A percentile compares a stretch with the other conserved stretches of the same genome.
phyloP scores from a whole-genome alignment of 2,113 vertebrate species.

The Pterocles gutturalis region DNA sequence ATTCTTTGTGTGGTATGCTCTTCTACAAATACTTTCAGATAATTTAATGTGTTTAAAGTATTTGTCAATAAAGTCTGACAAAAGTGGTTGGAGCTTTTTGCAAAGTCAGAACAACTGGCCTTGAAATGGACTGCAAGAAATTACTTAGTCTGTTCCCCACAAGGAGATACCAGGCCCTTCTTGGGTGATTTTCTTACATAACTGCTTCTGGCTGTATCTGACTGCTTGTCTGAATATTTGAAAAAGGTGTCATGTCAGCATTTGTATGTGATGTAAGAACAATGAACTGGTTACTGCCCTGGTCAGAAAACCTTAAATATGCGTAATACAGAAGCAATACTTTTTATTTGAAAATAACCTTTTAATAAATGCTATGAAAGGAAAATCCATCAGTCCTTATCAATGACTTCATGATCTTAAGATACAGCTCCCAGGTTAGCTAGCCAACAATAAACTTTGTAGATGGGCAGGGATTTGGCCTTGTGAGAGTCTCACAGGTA shows the following conservation, averaged over 20 bases:
- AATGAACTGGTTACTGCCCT: not conserved
- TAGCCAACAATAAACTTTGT: not conserved
- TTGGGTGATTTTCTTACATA: not conserved
- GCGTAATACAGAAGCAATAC: not conserved
- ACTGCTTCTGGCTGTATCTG: not conserved
- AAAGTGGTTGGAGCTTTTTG: not conserved
- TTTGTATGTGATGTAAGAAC: not conserved
- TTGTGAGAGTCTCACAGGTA: not conserved
- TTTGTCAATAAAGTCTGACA: not conserved
- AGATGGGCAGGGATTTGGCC: not conserved
- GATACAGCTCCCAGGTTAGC: not conserved
- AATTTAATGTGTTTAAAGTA: not conserved
- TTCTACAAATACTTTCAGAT: not conserved
- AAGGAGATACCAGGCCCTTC: not conserved
- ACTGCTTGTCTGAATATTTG: not conserved
- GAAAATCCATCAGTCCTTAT: not conserved
- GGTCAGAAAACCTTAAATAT: not conserved
- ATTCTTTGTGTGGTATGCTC: not conserved
- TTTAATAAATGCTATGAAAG: not conserved
- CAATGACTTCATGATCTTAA: not conserved
- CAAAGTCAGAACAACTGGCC: not conserved
- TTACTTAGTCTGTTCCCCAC: not conserved
- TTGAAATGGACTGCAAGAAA: not conserved
- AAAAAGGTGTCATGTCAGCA: accelerated
- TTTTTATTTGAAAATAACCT: not conserved